phyloP scores from a whole-genome alignment of 2,797 vertebrate genomes.

The Rhinoraja longicauda region DNA sequence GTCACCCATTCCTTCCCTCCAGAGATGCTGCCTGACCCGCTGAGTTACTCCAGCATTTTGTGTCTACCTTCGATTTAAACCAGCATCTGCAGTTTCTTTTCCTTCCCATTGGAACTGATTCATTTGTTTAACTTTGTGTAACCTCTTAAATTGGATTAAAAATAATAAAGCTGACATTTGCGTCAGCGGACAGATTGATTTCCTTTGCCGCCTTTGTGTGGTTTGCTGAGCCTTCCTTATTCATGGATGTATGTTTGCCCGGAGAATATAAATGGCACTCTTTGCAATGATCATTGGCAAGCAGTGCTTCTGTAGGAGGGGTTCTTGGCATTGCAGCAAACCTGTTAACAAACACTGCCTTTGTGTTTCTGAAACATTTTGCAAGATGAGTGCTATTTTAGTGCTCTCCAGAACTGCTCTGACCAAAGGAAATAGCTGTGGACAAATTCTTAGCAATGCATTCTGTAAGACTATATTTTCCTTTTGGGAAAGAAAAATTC shows the following conservation, averaged over 20 bases:
- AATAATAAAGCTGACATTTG: slow-evolving; percentile 7
- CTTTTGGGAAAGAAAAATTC: background rate
- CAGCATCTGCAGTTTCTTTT: too few relatives aligned
- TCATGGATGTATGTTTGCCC: background rate
- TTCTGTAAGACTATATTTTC: background rate
- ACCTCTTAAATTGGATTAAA: slow-evolving; percentile 27
- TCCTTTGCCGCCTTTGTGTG: slow-evolving; percentile 13
- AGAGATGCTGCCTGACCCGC: too few relatives aligned
- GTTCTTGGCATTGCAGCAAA: slow-evolving; percentile 5
- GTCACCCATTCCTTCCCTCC: too few relatives aligned
- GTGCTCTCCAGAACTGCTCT: background rate
- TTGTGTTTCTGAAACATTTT: background rate
- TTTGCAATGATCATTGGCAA: slow-evolving; percentile 33
- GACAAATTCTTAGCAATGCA: background rate
- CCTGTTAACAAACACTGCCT: slow-evolving; percentile 9
- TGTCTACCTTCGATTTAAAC: too few relatives aligned
- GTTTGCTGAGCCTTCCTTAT: background rate
- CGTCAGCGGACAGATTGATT: slow-evolving; percentile 7
- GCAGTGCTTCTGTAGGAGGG: background rate
- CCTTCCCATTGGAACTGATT: slow-evolving; percentile 1
- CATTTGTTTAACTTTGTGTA: background rate
- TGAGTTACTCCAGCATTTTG: too few relatives aligned
- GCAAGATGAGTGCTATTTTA: background rate
- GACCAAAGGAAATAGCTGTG: background rate
- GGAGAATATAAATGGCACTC: slow-evolving; percentile 10